phyloP scores from a whole-genome alignment of 2,113 vertebrate species.

The Fulica atra region DNA sequence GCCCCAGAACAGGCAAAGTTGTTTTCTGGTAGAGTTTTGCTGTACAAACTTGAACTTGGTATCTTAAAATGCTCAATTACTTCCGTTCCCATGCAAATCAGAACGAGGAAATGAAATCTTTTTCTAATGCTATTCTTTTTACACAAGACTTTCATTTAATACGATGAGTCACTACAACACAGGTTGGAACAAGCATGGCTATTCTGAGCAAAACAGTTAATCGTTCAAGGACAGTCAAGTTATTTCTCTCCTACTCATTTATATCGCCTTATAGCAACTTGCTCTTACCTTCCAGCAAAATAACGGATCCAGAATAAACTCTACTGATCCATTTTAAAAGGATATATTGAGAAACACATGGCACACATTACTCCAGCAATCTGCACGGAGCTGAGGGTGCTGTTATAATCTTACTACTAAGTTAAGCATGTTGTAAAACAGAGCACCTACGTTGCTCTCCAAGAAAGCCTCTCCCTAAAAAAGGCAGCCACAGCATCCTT shows the following conservation, averaged over 20 bases:
- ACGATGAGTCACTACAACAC: conserved; percentile 61
- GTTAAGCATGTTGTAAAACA: not conserved
- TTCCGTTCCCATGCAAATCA: conserved; percentile 33
- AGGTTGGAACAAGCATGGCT: conserved; percentile 39
- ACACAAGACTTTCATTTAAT: conserved; percentile 59
- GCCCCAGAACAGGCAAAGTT: not conserved
- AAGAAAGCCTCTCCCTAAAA: not conserved
- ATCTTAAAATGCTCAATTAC: not conserved
- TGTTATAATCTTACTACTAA: not conserved
- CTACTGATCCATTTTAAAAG: not conserved
- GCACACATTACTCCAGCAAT: not conserved
- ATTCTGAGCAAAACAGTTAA: conserved; percentile 56
- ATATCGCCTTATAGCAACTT: not conserved
- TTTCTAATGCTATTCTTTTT: conserved; percentile 40
- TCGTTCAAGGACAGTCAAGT: conserved; percentile 7
- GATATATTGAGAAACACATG: not conserved
- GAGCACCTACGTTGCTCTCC: not conserved
- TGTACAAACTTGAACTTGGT: not conserved
- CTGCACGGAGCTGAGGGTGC: not conserved
- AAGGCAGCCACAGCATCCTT: not conserved
- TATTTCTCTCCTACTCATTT: conserved; percentile 22
- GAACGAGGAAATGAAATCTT: conserved; percentile 40
- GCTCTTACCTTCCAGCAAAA: conserved; percentile 32
- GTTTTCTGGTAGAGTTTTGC: not conserved
- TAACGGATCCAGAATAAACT: not conserved